These are phyloP conservation scores for Epinotia ramella DNA, from an alignment of 2,888 invertebrate species.

Conservation along the genomic window DNA sequence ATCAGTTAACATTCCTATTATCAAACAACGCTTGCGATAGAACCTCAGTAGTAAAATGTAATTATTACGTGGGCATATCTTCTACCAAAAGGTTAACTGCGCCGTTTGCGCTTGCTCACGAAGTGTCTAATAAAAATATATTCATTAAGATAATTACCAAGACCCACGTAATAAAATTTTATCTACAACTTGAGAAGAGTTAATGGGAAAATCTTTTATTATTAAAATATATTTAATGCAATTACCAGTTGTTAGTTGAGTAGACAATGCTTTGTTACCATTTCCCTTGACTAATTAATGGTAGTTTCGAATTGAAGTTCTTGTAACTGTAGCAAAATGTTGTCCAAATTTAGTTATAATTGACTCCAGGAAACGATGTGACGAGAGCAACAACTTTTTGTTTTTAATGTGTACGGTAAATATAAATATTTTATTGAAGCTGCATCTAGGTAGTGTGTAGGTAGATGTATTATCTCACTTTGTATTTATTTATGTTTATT, in stretches of 20 bases:
- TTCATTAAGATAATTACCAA: slow-evolving; percentile 7
- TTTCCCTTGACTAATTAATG: slow-evolving; percentile 1
- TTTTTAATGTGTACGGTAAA: no score
- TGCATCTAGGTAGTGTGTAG: no score
- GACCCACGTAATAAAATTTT: neutral
- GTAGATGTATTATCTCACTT: no score
- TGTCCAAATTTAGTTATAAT: neutral
- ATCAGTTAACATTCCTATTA: neutral
- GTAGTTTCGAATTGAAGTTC: neutral
- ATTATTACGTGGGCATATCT: neutral
- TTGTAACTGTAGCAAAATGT: slow-evolving; percentile 12
- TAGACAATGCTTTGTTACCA: neutral
- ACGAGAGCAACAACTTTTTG: neutral
- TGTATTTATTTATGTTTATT: no score
- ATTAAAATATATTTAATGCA: neutral
- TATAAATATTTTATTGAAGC: no score
- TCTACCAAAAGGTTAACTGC: neutral
- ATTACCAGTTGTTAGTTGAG: slow-evolving; percentile 3
- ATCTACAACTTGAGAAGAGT: neutral
- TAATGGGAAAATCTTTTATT: neutral
- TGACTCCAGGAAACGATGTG: neutral
- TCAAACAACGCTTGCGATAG: neutral
- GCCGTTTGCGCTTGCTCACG: neutral
- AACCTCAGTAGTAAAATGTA: neutral
- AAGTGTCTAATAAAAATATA: neutral